Evolutionary conservation across 2,888 invertebrate genomes (phyloP).

Genomic region (Eristalis intricaria): DNA sequence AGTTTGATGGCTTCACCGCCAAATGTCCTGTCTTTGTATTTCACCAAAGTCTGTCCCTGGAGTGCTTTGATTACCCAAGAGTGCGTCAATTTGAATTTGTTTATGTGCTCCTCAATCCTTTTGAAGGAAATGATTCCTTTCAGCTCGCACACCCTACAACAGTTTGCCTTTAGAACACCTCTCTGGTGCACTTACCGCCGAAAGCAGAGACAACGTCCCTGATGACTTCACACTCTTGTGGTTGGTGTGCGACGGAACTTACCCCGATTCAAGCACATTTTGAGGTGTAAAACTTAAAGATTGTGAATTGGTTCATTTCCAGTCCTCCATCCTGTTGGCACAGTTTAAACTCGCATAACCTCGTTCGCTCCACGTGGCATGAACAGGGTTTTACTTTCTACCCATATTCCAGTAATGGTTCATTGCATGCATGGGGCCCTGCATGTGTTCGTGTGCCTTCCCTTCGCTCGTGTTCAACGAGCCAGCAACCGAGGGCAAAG

Average conservation of each 20-base stretch:
- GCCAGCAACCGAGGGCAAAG: conserved; percentile 26
- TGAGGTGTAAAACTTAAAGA: background rate
- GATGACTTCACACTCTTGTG: background rate
- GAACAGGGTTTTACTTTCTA: background rate
- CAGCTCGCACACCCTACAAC: background rate
- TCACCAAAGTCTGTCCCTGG: background rate
- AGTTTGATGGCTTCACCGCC: background rate
- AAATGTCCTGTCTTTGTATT: background rate
- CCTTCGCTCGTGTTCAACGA: conserved; percentile 6
- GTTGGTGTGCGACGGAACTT: background rate
- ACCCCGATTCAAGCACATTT: background rate
- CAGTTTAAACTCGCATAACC: background rate
- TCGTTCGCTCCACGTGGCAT: background rate
- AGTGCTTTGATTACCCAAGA: background rate
- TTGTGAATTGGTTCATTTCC: background rate
- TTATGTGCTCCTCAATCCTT: background rate
- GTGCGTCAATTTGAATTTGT: background rate
- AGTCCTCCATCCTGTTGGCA: no score
- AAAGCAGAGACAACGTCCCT: background rate
- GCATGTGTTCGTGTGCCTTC: background rate
- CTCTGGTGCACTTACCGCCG: background rate
- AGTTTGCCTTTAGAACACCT: background rate
- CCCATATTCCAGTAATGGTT: background rate
- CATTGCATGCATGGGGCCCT: background rate
- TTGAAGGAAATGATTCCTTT: background rate